Percentiles rank a stretch among this genome's conserved stretches.
Conservation (phyloP, 2,888 invertebrate genomes). For the Sussaba pulchella region DNA sequence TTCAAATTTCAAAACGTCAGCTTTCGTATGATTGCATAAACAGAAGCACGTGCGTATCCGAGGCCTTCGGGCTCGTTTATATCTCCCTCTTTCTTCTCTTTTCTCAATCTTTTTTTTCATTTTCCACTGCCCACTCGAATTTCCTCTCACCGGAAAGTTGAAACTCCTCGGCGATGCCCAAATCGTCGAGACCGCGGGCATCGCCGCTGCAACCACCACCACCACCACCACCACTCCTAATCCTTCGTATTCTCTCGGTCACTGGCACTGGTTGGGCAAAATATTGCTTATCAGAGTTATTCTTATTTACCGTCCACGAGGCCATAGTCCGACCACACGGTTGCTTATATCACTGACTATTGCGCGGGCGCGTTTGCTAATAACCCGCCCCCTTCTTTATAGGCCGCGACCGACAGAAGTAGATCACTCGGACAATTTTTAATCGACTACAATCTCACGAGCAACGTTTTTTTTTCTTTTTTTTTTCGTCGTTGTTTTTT, state of each 20-base stretch:
- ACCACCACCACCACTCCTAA: constrained; percentile 54
- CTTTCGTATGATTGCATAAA: constrained; percentile 29
- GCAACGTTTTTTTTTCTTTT: background rate
- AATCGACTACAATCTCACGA: background rate
- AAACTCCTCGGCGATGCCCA: constrained; percentile 60
- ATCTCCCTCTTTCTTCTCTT: background rate
- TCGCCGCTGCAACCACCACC: constrained; percentile 18
- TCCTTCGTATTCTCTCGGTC: constrained; percentile 59
- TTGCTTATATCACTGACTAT: background rate
- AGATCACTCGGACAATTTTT: background rate
- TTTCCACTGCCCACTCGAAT: constrained; percentile 1
- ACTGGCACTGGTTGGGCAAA: constrained; percentile 67
- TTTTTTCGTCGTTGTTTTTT: too few species aligned
- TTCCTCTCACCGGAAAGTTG: constrained; percentile 62
- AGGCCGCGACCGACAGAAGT: background rate
- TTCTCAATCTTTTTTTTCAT: constrained; percentile 8
- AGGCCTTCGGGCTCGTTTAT: background rate
- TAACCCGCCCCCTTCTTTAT: background rate
- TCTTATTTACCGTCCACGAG: constrained; percentile 50
- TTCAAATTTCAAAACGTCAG: constrained; percentile 45
- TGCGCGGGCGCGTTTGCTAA: constrained; percentile 10
- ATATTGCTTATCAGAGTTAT: constrained; percentile 64
- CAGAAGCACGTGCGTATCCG: constrained; percentile 13
- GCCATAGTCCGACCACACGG: constrained; percentile 49
- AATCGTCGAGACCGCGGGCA: constrained; percentile 48